Percentiles rank a stretch among this genome's conserved stretches.
Conservation (phyloP, 2,797 vertebrate species). For the Mormyrus proboscirostris region DNA sequence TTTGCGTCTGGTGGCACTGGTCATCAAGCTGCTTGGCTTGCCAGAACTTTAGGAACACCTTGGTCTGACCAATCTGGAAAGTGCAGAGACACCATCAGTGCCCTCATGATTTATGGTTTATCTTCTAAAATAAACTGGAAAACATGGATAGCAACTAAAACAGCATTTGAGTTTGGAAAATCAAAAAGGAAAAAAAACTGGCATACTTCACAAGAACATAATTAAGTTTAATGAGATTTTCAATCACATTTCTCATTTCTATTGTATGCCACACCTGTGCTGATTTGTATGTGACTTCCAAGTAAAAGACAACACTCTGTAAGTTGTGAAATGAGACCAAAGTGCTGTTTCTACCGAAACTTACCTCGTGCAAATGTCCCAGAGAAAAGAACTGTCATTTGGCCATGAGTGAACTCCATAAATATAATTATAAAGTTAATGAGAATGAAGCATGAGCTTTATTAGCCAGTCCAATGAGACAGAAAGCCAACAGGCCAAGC, state of each 20-base stretch:
- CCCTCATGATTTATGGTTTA: not conserved
- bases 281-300: not conserved
- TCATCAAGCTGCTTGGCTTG: constrained; percentile 86
- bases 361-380: not conserved
- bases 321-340: not conserved
- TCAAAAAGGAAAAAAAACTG: not conserved
- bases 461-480: too few relatives aligned
- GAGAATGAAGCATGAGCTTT: not conserved
- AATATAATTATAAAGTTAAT: not conserved
- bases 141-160: not conserved
- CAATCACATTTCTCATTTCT: not conserved
- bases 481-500: not conserved
- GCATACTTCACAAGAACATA: not conserved
- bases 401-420: not conserved
- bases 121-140: not conserved
- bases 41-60: constrained; percentile 92
- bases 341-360: not conserved
- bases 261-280: not conserved
- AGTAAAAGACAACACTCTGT: not conserved
- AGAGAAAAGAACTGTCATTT: not conserved
- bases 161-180: not conserved
- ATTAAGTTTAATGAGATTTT: not conserved
- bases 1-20: constrained; percentile 79
- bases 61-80: constrained; percentile 75
- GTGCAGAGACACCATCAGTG: not conserved